Base-by-base conservation (phyloP, 53 echinoderm and acorn worm species). In the Patiria pectinifera region DNA sequence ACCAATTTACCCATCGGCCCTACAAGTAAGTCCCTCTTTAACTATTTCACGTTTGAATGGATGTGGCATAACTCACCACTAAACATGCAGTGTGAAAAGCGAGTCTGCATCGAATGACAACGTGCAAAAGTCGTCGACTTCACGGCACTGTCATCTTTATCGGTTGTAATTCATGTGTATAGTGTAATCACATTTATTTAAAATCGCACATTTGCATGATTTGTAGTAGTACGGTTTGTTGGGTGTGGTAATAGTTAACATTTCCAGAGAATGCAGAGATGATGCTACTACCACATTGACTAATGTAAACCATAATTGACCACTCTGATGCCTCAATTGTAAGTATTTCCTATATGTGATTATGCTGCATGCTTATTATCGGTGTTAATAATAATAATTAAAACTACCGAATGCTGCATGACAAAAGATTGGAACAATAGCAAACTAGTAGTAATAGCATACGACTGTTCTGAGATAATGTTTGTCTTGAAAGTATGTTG, bases 1-100 rank as follows among this genome's bases (percentile, higher is more conserved):
- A 78, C 61, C 53, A 88, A 88, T 78, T 86, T 62, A 88, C 78
- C 88, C 88, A 43, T 88, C 78, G 77, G 35, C 35, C 88, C 77
- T 59, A 61, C 88, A 78, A 88, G 88, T 88, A 88, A 88, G 88
- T 88, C 88, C 88, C 77, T 77, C 78, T 88, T 88, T 88, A 86
- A 74, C 74, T 74, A 74, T 74, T 74, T 74, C 74, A 74, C 74
- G 74, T 24, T 74, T 74, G 74, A 74, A 74, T 74, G 22, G 24
- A 74, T 74, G 74, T 74, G 74, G 19, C 19, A 4, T 74, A 4
- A 10, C 21, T 74, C 74, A 74, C 3, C 74, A n/a, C n/a, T 23
- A 22, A 74, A 66, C 15, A 66, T 66, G 19, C 74, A 74, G 74
- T 74, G 22, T 23, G 74, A 24, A 6, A 74, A 21, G 35, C 22